phyloP scores from a whole-genome alignment of 2,797 vertebrate species.

The Erpetoichthys calabaricus region DNA sequence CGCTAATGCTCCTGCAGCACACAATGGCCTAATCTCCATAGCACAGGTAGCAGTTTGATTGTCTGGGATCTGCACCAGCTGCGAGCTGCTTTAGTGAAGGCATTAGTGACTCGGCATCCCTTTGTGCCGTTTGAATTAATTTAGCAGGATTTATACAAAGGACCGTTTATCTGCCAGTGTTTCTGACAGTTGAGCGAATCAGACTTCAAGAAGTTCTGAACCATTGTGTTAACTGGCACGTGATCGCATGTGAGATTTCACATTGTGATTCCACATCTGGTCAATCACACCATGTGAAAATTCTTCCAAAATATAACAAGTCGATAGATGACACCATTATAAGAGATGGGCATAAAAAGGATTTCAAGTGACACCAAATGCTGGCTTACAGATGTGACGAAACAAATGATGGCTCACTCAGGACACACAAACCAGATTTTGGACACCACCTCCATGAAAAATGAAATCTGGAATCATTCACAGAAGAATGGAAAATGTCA shows the following conservation, averaged over 20 bases:
- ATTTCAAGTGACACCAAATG: too few relatives aligned
- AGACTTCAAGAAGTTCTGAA: constrained; percentile 49
- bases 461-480: too few relatives aligned
- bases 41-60: constrained; percentile 61
- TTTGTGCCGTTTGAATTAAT: constrained; percentile 59
- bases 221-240: constrained; percentile 48
- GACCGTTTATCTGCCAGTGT: constrained; percentile 45
- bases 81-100: constrained; percentile 46
- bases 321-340: too few relatives aligned
- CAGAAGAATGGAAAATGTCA: too few relatives aligned
- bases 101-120: constrained; percentile 50
- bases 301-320: too few relatives aligned
- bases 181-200: constrained; percentile 40
- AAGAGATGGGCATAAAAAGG: too few relatives aligned
- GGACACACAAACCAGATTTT: too few relatives aligned
- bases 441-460: too few relatives aligned
- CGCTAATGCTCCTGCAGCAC: constrained; percentile 46
- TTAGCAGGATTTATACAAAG: constrained; percentile 54
- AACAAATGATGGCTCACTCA: too few relatives aligned
- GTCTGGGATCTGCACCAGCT: constrained; percentile 56
- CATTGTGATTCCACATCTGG: too few relatives aligned
- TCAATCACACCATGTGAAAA: too few relatives aligned
- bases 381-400: too few relatives aligned
- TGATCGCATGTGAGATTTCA: constrained; percentile 36
- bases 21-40: constrained; percentile 60